A percentile compares a stretch with the other conserved stretches of the same genome.
These are phyloP conservation scores for Aphis craccivora DNA, from an alignment of 1,140 invertebrate species.

Conservation along the genomic window DNA sequence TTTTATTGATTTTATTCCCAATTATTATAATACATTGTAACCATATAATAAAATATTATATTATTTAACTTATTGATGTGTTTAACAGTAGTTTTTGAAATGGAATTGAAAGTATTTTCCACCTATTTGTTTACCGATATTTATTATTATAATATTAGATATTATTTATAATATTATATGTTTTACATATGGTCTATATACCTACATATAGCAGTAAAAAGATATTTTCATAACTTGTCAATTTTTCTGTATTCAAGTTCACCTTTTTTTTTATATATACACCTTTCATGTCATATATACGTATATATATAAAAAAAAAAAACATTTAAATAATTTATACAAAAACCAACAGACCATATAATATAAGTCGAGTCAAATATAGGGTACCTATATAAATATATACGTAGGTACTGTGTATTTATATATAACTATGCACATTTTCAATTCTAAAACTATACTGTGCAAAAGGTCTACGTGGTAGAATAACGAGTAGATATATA, in stretches of 20 bases:
- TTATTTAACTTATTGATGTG: not conserved
- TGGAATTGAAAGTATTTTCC: not conserved
- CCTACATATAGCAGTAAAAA: not conserved
- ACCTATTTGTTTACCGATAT: not conserved
- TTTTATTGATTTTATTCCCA: slow-evolving; percentile 13
- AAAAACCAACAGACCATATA: slow-evolving; percentile 15
- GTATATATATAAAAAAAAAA: not conserved
- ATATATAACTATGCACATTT: not conserved
- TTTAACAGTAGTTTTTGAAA: not conserved
- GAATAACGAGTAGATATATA: not conserved
- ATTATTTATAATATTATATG: not conserved
- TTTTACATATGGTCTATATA: not conserved
- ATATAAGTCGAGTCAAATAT: slow-evolving; percentile 9
- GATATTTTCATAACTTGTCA: not conserved
- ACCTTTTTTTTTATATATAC: not conserved
- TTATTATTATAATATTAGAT: no score
- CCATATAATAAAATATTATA: not conserved
- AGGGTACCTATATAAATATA: no score
- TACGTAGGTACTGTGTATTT: not conserved
- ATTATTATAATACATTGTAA: not conserved
- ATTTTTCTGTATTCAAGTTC: not conserved
- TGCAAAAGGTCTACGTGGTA: not conserved
- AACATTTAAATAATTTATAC: slow-evolving; percentile 14
- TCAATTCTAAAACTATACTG: slow-evolving; percentile 10
- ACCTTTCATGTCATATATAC: not conserved